A percentile compares a stretch with the other conserved stretches of the same genome.
These are phyloP conservation scores for Gymnodraco acuticeps DNA, from an alignment of 2,797 vertebrate species.

Conservation along the genomic window DNA sequence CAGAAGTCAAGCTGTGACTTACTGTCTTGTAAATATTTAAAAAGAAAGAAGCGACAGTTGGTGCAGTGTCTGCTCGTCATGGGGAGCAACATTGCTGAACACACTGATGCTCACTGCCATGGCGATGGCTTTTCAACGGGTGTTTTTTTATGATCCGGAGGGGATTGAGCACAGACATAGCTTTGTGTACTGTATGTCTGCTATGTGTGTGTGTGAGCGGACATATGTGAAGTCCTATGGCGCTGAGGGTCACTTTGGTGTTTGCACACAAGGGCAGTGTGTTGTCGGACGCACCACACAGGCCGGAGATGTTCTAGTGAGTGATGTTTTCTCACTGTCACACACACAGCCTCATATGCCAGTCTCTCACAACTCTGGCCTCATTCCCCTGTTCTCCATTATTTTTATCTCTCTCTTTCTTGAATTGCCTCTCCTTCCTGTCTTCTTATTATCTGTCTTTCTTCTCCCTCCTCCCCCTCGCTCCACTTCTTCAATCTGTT, in stretches of 20 bases:
- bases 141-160: constrained; percentile 15
- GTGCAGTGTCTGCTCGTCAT: constrained; percentile 35
- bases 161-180: constrained; percentile 44
- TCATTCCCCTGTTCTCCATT: constrained; percentile 57
- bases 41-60: constrained; percentile 31
- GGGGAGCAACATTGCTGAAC: constrained; percentile 54
- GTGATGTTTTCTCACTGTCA: constrained; percentile 30
- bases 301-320: constrained; percentile 53
- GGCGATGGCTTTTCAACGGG: constrained; percentile 42
- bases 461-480: constrained; percentile 24
- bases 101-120: constrained; percentile 52
- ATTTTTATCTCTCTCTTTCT: constrained; percentile 24
- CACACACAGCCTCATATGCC: constrained; percentile 41
- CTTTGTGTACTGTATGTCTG: constrained; percentile 53
- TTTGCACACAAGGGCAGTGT: constrained; percentile 50
- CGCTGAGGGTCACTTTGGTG: constrained; percentile 51
- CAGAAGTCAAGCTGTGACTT: constrained; percentile 30
- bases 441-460: constrained; percentile 57
- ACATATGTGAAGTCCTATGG: constrained; percentile 20
- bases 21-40: constrained; percentile 52
- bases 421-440: constrained; percentile 3
- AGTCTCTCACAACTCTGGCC: constrained; percentile 57
- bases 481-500: constrained; percentile 60
- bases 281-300: constrained; percentile 39
- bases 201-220: constrained; percentile 9